phyloP scores from a whole-genome alignment of 2,888 invertebrate genomes.

The Amaurobius ferox region DNA sequence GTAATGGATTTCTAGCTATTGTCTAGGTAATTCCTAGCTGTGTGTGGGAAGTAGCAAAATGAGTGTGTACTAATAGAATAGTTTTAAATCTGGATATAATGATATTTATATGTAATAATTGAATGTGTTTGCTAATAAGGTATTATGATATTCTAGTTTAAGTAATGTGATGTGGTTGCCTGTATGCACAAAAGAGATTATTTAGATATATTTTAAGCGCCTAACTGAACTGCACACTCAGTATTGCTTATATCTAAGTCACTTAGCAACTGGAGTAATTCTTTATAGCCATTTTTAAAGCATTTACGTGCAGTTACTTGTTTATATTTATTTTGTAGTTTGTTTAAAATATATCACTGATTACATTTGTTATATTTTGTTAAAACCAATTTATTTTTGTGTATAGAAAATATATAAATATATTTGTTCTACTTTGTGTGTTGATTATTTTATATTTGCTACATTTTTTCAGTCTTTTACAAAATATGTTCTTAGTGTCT shows the following conservation, averaged over 20 bases:
- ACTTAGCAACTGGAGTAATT: background rate
- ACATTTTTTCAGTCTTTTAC: background rate
- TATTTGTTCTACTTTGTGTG: background rate
- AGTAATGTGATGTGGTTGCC: background rate
- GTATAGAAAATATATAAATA: background rate
- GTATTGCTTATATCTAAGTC: background rate
- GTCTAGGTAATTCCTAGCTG: background rate
- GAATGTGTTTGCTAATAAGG: no score
- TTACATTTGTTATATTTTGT: conserved; percentile 9
- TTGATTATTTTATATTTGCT: background rate
- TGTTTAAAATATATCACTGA: background rate
- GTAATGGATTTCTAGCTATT: background rate
- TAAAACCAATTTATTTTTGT: background rate
- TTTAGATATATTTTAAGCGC: no score
- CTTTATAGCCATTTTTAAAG: background rate
- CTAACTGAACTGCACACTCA: background rate
- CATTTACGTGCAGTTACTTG: background rate
- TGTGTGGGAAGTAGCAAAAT: no score
- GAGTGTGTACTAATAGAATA: no score
- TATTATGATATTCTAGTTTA: background rate
- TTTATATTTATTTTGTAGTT: background rate
- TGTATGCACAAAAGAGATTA: no score
- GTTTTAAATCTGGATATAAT: conserved; percentile 1
- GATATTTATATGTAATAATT: no score
- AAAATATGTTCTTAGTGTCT: no score